These are phyloP conservation scores for Athrips mouffetella DNA, from an alignment of 2,888 invertebrate species.

Conservation along the genomic window DNA sequence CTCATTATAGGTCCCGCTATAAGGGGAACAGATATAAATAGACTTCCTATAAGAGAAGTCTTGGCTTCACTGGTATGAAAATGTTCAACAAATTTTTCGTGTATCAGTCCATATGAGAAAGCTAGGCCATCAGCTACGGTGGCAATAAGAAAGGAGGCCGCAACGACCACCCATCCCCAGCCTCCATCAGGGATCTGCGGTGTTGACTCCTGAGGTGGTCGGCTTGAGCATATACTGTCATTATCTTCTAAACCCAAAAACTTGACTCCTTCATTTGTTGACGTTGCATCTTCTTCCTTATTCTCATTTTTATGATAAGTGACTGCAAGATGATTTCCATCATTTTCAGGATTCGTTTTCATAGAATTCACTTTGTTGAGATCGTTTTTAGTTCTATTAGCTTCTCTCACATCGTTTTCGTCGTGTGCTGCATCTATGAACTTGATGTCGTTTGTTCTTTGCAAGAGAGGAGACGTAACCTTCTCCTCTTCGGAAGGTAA, in stretches of 20 bases:
- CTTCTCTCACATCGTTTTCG: constrained; percentile 45
- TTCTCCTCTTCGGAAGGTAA: constrained; percentile 73
- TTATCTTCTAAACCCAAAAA: constrained; percentile 72
- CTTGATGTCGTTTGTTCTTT: constrained; percentile 52
- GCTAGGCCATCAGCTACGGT: constrained; percentile 95
- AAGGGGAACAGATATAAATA: constrained; percentile 93
- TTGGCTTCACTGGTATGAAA: constrained; percentile 88
- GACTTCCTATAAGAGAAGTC: constrained; percentile 92
- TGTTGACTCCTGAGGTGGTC: constrained; percentile 51
- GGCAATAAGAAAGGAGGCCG: constrained; percentile 90
- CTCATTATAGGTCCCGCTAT: constrained; percentile 91
- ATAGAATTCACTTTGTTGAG: constrained; percentile 61
- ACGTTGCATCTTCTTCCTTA: constrained; percentile 62
- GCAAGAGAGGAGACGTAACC: constrained; percentile 66
- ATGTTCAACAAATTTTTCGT: constrained; percentile 86
- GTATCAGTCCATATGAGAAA: constrained; percentile 94
- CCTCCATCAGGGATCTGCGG: constrained; percentile 89
- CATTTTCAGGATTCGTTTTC: constrained; percentile 49
- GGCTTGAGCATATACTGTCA: constrained; percentile 70
- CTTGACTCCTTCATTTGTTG: constrained; percentile 71
- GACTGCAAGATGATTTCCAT: constrained; percentile 48
- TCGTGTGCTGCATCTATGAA: constrained; percentile 53
- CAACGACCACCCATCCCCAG: constrained; percentile 95
- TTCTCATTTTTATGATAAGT: constrained; percentile 48
- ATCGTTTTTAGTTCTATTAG: constrained; percentile 49